A percentile compares a stretch with the other conserved stretches of the same genome.
Conservation (phyloP, 2,888 invertebrate genomes). For the Allygus modestus region DNA sequence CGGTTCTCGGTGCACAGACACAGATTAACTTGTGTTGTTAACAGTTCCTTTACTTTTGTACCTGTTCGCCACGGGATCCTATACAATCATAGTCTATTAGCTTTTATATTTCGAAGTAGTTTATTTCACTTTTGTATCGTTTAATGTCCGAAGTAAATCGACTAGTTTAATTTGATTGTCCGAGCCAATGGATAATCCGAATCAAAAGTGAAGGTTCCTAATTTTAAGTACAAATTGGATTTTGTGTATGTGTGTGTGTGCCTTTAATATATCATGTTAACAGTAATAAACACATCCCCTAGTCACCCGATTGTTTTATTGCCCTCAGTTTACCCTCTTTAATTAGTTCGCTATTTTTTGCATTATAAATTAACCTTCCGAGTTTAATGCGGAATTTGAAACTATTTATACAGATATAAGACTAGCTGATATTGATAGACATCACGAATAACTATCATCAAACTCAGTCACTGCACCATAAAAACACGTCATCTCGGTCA, state of each 20-base stretch:
- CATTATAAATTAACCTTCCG: no score
- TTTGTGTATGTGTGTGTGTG: constrained; percentile 69
- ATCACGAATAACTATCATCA: no score
- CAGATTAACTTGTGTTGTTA: constrained; percentile 28
- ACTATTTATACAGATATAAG: no score
- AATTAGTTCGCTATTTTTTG: no score
- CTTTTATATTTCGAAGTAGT: constrained; percentile 56
- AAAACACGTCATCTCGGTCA: no score
- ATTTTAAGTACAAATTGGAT: constrained; percentile 69
- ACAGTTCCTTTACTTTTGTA: constrained; percentile 41
- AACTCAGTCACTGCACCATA: no score
- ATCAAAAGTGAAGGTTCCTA: constrained; percentile 69
- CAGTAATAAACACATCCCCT: constrained; percentile 68
- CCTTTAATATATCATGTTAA: constrained; percentile 69
- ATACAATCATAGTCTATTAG: constrained; percentile 58
- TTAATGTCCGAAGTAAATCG: constrained; percentile 42
- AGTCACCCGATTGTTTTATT: constrained; percentile 52
- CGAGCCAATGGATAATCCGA: constrained; percentile 69
- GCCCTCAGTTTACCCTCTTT: not conserved
- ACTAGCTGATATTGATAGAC: no score
- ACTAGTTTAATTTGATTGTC: constrained; percentile 61
- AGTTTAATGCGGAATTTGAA: no score
- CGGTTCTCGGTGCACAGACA: constrained; percentile 34
- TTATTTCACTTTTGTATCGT: constrained; percentile 50
- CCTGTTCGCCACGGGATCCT: constrained; percentile 27